Evolutionary conservation across 2,113 vertebrate species (phyloP), one percentile per base, ranked within the genome.

Genomic region (Dipodomys merriami): DNA sequence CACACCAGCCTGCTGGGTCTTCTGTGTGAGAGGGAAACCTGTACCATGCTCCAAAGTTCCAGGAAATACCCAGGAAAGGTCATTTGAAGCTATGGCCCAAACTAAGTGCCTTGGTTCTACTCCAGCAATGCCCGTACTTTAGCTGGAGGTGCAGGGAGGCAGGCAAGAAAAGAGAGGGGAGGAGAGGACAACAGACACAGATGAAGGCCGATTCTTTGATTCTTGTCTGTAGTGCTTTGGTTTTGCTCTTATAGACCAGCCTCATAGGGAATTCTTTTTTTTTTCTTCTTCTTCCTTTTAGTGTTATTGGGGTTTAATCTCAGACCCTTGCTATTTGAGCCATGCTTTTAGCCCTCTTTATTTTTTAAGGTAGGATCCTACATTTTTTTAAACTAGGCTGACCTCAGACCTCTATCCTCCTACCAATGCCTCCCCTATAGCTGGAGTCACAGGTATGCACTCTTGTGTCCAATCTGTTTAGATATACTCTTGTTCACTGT

Each of bases 21-120:
- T 35, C 62, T 7, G 9, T 0, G 9, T 81, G 46, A 44, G 46
- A 10, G 30, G 64, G 46, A 79, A 64, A 87, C 10, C 12, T 30
- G n/a, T 78, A 65, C 78, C 69, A 67, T 46, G 65, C 65, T 57
- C 73, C 60, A 90, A 39, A 68, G 16, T 10, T 5, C 25, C 57
- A 33, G 64, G 76, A 95, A 91, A 82, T 6, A 78, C 65, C 89
- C 73, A 19, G 83, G 25, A 83, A 88, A 85, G 68, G 69, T 67
- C 30, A 30, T 64, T 71, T 93, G 16, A 57, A 90, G 71, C 88
- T 22, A 39, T 12, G 33, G 35, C 22, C 76, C 76, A 67, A 46
- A 69, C 39, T 68, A 89, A 83, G 67, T 69, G 68, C 60, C 67
- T 64, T 73, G 65, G 49, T 57, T 46, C 60, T 69, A 27, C 15